Evolutionary conservation across 2,888 invertebrate species (phyloP).

Genomic region (Catocala nupta): DNA sequence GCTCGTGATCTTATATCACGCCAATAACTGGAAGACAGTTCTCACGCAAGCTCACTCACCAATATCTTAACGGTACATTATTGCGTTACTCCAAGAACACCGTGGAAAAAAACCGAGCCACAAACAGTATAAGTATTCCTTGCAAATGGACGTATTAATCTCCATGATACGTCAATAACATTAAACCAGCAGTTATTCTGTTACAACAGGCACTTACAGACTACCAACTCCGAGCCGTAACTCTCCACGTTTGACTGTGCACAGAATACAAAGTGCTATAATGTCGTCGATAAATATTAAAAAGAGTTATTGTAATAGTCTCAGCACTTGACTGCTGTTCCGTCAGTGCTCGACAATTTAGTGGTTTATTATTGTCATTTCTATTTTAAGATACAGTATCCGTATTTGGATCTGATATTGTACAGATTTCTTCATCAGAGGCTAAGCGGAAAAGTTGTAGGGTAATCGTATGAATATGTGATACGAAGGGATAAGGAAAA

Average conservation of each 20-base stretch:
- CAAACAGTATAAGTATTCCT: slow-evolving; percentile 14
- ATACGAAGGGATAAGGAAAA: no score
- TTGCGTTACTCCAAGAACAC: neutral
- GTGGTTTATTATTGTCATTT: slow-evolving; percentile 10
- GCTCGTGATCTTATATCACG: no score
- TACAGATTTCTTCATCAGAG: no score
- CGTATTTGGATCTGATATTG: no score
- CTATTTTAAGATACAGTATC: slow-evolving; percentile 6
- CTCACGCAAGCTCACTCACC: no score
- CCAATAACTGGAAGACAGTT: no score
- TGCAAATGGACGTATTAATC: slow-evolving; percentile 21
- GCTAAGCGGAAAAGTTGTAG: no score
- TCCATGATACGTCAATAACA: slow-evolving; percentile 32
- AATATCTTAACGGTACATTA: neutral
- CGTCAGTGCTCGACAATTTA: slow-evolving; percentile 24
- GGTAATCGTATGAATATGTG: no score
- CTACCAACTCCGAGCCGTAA: slow-evolving; percentile 38
- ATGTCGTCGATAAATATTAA: slow-evolving; percentile 43
- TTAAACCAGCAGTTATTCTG: slow-evolving; percentile 32
- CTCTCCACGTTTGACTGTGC: slow-evolving; percentile 33
- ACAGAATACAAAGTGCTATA: slow-evolving; percentile 41
- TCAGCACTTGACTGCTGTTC: slow-evolving; percentile 24
- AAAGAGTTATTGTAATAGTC: slow-evolving; percentile 35
- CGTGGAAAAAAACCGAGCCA: slow-evolving; percentile 1
- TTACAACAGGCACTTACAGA: slow-evolving; percentile 35